Conservation (phyloP, 1,140 invertebrate genomes). For the Drosophila pseudoobscura region DNA sequence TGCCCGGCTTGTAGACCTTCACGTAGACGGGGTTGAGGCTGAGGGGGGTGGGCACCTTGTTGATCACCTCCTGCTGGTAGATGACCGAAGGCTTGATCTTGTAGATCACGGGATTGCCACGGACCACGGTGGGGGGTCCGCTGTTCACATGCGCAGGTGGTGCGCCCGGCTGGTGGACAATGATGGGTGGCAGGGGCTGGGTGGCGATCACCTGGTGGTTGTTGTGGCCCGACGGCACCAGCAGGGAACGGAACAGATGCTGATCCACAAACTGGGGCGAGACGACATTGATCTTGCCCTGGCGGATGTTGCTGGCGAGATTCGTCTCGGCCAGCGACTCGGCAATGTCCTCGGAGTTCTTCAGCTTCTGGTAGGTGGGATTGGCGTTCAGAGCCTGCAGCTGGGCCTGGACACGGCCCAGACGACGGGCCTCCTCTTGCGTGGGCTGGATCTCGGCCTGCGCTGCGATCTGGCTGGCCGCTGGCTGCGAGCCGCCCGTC, state of each 20-base stretch:
- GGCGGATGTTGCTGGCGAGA: slow-evolving; percentile 77
- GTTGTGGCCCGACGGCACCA: slow-evolving; percentile 77
- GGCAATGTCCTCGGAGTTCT: slow-evolving; percentile 79
- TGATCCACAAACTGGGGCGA: slow-evolving; percentile 78
- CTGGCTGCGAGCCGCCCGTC: slow-evolving; percentile 59
- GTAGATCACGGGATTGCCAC: slow-evolving; percentile 79
- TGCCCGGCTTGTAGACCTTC: slow-evolving; percentile 82
- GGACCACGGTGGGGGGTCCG: slow-evolving; percentile 76
- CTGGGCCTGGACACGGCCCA: slow-evolving; percentile 73
- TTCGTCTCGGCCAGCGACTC: slow-evolving; percentile 71
- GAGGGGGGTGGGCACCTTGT: slow-evolving; percentile 78
- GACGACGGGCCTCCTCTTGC: slow-evolving; percentile 64
- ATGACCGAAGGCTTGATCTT: slow-evolving; percentile 80
- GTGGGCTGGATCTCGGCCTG: slow-evolving; percentile 71
- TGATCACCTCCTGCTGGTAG: slow-evolving; percentile 82
- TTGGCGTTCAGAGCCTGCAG: slow-evolving; percentile 72
- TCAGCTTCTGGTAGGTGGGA: slow-evolving; percentile 73
- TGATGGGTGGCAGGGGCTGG: slow-evolving; percentile 76
- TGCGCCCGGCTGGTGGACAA: slow-evolving; percentile 76
- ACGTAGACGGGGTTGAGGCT: slow-evolving; percentile 81
- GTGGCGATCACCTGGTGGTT: slow-evolving; percentile 80
- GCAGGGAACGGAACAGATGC: slow-evolving; percentile 72
- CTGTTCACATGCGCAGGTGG: slow-evolving; percentile 76
- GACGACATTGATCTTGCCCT: slow-evolving; percentile 79
- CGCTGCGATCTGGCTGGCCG: slow-evolving; percentile 62